Conservation (phyloP, 1,140 invertebrate species). For the Habropoda laboriosa region DNA sequence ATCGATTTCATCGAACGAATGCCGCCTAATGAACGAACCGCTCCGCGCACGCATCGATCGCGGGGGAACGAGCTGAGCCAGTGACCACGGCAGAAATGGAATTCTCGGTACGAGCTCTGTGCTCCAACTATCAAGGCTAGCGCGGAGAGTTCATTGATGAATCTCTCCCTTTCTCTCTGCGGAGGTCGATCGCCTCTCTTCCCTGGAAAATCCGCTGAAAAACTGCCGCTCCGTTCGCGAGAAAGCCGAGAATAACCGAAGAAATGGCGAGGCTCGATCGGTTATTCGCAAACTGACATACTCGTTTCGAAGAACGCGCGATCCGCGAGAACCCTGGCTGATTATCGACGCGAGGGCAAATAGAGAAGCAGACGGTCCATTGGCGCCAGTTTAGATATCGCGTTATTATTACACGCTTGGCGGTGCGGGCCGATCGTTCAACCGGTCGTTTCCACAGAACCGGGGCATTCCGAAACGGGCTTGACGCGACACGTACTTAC, state of each 20-base stretch:
- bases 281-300: not conserved
- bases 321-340: too few species aligned
- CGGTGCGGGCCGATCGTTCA: conserved; percentile 21
- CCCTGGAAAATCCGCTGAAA: conserved; percentile 54
- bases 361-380: conserved; percentile 8
- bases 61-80: not conserved
- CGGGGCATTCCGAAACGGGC: conserved; percentile 46
- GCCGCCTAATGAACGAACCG: conserved; percentile 51
- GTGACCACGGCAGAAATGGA: conserved; percentile 9
- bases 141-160: conserved; percentile 58
- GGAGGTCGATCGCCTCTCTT: conserved; percentile 56
- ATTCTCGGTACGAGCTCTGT: conserved; percentile 51
- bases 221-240: not conserved
- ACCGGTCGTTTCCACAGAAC: not conserved
- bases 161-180: conserved; percentile 29
- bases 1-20: conserved; percentile 59
- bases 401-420: conserved; percentile 50
- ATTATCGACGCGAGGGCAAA: not conserved
- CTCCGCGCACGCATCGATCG: conserved; percentile 37
- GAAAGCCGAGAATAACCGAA: not conserved
- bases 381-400: conserved; percentile 45
- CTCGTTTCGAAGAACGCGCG: conserved; percentile 25
- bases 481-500: conserved; percentile 14
- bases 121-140: conserved; percentile 22
- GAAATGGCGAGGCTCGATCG: not conserved